Evolutionary conservation across 2,888 invertebrate genomes (phyloP).

Genomic region (Drepana falcataria): DNA sequence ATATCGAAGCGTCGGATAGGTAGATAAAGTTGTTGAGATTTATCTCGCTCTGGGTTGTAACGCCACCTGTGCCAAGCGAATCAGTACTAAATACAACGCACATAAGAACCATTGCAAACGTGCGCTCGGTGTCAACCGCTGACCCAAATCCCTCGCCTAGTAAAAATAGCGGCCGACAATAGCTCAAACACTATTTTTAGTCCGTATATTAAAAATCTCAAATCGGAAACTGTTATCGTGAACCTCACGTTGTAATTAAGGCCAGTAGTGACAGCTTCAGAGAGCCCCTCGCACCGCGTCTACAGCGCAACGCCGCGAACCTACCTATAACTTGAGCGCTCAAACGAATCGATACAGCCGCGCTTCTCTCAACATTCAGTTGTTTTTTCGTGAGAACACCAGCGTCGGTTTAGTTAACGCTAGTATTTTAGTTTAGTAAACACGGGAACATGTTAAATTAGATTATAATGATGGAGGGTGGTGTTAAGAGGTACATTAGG

Average conservation of each 20-base stretch:
- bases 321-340: conserved; percentile 33
- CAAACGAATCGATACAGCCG: conserved; percentile 37
- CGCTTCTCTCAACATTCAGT: conserved; percentile 46
- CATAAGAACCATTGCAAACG: conserved; percentile 31
- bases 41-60: conserved; percentile 3
- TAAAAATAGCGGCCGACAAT: conserved; percentile 75
- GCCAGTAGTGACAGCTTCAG: not conserved
- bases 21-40: conserved; percentile 5
- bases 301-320: conserved; percentile 51
- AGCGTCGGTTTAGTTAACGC: conserved; percentile 58
- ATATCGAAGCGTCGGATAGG: conserved; percentile 1
- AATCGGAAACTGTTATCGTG: conserved; percentile 49
- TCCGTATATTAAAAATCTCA: conserved; percentile 63
- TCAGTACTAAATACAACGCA: conserved; percentile 12
- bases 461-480: conserved; percentile 55
- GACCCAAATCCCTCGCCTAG: conserved; percentile 70
- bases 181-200: conserved; percentile 76
- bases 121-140: conserved; percentile 47
- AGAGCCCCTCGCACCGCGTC: conserved; percentile 4
- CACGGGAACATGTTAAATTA: conserved; percentile 69
- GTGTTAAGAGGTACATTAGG: conserved; percentile 66
- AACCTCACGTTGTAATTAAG: conserved; percentile 14
- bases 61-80: conserved; percentile 31
- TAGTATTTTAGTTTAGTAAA: conserved; percentile 71
- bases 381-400: conserved; percentile 48